Base-by-base conservation (phyloP, 2,113 vertebrate genomes). In the Phoxinus phoxinus region DNA sequence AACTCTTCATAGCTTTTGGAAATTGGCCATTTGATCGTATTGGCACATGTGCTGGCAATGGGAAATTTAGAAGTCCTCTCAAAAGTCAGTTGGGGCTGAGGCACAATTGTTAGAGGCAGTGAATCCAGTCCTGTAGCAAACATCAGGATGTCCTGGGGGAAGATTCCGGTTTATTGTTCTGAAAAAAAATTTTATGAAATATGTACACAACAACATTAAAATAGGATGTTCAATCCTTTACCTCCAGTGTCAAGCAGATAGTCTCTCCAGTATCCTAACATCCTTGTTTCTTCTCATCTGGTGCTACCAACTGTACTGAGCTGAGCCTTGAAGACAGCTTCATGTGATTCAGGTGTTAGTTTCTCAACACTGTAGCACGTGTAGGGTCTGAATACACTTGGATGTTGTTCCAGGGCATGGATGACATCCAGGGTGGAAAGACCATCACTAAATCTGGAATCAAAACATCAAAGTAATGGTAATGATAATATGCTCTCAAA, bases 181-280 rank as follows among this genome's bases (percentile, higher is more conserved):
- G n/a, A 61, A 46, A 73, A 73, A 25, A 73, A 3, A 71, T 8
- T 8, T 46, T 15, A 73, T 46, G 23, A 44, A 73, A 23, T 46
- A 44, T 73, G 37, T 73, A n/a, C 10, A 9, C 58, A 59, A 73
- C 23, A 23, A 73, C 21, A 46, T 46, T 46, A 73, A 73, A 46
- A 46, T 46, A 23, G 46, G 12, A 46, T 25, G 37, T 73, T 73
- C 23, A 46, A 25, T 44, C 10, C 21, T 73, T 73, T 6, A 87
- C 81, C 74, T 84, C 79, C 75, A 44, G 74, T 71, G 35, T 84
- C 74, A 46, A 77, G 81, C 35, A 87, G 81, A 58, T 84, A 78
- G 63, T 84, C 86, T 83, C 81, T 69, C 81, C 80, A 86, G 73
- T 77, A 84, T 74, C 59, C 46, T 19, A 87, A 46, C 56, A 87